Percentiles rank a stretch among this genome's conserved stretches.
phyloP scores from a whole-genome alignment of 64 coral and sea anemone species.

The Hydrozoanthus tunicans region DNA sequence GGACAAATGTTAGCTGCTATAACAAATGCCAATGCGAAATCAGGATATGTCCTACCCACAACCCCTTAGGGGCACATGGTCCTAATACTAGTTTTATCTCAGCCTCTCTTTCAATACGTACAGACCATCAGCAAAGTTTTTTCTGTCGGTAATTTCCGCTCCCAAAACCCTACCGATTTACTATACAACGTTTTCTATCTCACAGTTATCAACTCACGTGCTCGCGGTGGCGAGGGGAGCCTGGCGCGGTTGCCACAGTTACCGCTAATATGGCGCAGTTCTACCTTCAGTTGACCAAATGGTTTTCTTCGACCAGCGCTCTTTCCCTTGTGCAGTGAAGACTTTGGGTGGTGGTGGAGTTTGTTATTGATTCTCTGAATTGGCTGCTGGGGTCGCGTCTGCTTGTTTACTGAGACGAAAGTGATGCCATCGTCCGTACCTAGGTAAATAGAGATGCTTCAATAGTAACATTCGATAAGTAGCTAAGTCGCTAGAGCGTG shows the following conservation, averaged over 20 bases:
- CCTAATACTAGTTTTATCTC: too few relatives aligned
- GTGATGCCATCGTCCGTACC: slow-evolving; percentile 42
- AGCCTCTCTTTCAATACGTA: too few relatives aligned
- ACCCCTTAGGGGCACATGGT: too few relatives aligned
- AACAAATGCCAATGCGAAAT: too few relatives aligned
- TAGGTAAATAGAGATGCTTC: neutral
- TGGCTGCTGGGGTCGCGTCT: slow-evolving; percentile 9
- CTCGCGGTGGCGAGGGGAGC: slow-evolving; percentile 1
- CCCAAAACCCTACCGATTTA: neutral
- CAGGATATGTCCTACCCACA: too few relatives aligned
- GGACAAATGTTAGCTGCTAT: too few relatives aligned
- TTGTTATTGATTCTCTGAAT: slow-evolving; percentile 29
- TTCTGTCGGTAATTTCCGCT: neutral
- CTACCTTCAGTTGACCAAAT: slow-evolving; percentile 15
- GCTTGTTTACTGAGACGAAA: slow-evolving; percentile 14
- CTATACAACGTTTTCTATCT: neutral
- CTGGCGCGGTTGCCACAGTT: slow-evolving; percentile 2
- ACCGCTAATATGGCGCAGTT: neutral
- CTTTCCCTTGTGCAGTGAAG: neutral
- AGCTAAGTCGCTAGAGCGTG: neutral
- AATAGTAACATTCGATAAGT: neutral
- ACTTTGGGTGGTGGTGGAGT: slow-evolving; percentile 29
- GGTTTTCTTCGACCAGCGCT: neutral
- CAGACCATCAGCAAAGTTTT: too few relatives aligned
- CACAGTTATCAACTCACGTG: neutral